Conservation (phyloP, 2,797 vertebrate genomes). For the Dryobates pubescens region DNA sequence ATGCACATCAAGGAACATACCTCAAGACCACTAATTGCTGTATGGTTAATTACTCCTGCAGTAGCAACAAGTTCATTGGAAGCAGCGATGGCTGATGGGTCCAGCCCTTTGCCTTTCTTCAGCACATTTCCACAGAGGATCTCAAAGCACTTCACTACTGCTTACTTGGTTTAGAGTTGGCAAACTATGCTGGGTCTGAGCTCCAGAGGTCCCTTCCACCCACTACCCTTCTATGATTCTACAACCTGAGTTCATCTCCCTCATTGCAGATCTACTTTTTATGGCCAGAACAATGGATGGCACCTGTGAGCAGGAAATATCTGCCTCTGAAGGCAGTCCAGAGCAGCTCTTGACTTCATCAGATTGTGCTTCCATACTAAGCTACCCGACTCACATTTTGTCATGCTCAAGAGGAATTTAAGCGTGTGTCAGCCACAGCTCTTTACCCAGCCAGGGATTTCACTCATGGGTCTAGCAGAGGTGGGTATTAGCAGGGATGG, state of each 20-base stretch:
- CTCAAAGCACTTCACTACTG: constrained; percentile 45
- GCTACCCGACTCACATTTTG: not conserved
- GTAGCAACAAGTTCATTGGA: not conserved
- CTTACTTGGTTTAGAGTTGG: not conserved
- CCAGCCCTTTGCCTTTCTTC: constrained; percentile 49
- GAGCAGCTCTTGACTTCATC: not conserved
- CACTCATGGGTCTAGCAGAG: not conserved
- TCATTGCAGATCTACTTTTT: not conserved
- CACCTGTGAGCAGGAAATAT: not conserved
- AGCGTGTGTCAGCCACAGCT: not conserved
- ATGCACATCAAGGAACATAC: accelerated
- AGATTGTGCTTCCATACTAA: not conserved
- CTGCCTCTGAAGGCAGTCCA: not conserved
- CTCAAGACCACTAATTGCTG: not conserved
- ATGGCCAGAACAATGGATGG: not conserved
- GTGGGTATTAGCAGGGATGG: not conserved
- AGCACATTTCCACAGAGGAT: constrained; percentile 68
- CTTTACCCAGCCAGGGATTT: not conserved
- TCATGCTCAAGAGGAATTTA: not conserved
- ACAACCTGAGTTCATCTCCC: not conserved
- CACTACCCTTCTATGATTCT: too few relatives aligned
- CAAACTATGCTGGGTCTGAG: accelerated
- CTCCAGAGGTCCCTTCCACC: too few relatives aligned
- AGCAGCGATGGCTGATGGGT: not conserved
- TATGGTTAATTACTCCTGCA: not conserved